These are phyloP conservation scores for Ceratotherium simum DNA, from an alignment of 2,113 vertebrate species.

Conservation along the genomic window DNA sequence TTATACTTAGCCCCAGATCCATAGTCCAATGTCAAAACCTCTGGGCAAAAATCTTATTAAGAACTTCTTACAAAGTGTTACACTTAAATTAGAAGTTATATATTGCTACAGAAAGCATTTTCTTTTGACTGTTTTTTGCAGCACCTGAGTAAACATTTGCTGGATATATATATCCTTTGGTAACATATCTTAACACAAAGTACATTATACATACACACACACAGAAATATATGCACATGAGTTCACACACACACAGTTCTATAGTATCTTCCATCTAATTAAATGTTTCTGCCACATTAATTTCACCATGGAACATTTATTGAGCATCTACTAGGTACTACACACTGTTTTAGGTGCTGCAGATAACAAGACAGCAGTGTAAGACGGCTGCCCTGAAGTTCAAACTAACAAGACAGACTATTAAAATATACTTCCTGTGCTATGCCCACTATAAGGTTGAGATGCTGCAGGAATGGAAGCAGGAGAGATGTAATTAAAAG, in stretches of 20 bases:
- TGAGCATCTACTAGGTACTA: background rate
- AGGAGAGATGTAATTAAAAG: background rate
- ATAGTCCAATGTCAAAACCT: background rate
- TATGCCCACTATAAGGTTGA: background rate
- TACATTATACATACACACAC: background rate
- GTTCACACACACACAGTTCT: background rate
- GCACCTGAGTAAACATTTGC: background rate
- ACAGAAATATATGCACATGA: background rate
- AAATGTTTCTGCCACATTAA: background rate
- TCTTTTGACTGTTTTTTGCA: background rate
- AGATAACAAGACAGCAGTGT: background rate
- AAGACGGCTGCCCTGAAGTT: background rate
- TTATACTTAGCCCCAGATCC: background rate
- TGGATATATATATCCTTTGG: background rate
- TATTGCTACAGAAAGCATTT: background rate
- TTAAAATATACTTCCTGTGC: background rate
- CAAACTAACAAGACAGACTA: background rate
- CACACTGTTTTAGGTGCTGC: background rate
- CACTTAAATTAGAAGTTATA: slow-evolving; percentile 3
- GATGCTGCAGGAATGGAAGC: background rate
- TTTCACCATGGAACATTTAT: background rate
- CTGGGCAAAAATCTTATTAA: slow-evolving; percentile 22
- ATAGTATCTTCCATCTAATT: background rate
- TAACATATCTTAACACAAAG: background rate
- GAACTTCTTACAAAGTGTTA: background rate